Conservation (phyloP, 2,888 invertebrate species). For the Leucophenga montana region DNA sequence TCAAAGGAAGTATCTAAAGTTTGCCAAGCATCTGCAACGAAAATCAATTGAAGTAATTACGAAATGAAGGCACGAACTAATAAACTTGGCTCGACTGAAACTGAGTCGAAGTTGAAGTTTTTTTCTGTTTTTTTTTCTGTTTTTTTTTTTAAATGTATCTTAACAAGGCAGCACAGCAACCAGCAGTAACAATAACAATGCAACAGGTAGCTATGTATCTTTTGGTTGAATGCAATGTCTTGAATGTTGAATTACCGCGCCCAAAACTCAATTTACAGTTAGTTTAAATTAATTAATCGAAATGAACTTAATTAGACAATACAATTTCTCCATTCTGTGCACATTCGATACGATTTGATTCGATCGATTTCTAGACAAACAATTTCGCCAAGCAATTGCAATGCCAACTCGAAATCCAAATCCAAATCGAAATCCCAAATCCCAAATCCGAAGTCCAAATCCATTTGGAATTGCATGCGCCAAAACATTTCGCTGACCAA, state of each 20-base stretch:
- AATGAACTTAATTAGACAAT: conserved; percentile 69
- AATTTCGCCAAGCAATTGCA: not conserved
- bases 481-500: conserved; percentile 5
- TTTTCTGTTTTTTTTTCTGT: not conserved
- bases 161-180: conserved; percentile 18
- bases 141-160: not conserved
- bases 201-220: no score
- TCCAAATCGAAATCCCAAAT: not conserved
- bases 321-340: conserved; percentile 48
- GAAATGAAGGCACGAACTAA: conserved; percentile 73
- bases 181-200: conserved; percentile 14
- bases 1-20: no score
- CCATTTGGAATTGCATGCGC: no score
- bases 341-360: no score
- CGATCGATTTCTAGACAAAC: no score
- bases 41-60: conserved; percentile 72
- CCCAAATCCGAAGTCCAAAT: no score
- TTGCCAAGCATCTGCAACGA: conserved; percentile 61
- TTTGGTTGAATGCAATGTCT: not conserved
- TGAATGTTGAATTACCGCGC: conserved; percentile 50
- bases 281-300: conserved; percentile 71
- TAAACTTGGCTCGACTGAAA: conserved; percentile 60
- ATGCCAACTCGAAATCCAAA: not conserved
- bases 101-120: not conserved
- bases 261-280: conserved; percentile 68